Percentiles rank a stretch among this genome's conserved stretches.
phyloP scores from a whole-genome alignment of 2,797 vertebrate genomes.

The Amblyopsis hoosieri region DNA sequence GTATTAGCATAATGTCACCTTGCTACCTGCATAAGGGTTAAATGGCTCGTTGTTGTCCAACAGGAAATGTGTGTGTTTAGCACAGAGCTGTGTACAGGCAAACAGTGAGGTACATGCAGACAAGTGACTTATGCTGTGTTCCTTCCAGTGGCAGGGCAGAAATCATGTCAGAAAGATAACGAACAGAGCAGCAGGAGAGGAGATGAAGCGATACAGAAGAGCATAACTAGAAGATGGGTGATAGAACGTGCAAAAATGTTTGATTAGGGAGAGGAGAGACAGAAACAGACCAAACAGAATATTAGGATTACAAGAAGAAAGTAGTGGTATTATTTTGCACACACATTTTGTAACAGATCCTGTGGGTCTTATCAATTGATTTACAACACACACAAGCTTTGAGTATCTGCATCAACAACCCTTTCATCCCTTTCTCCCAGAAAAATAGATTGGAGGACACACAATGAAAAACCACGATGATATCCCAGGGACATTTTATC shows the following conservation, averaged over 20 bases:
- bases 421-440: too few species aligned
- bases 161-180: conserved; percentile 46
- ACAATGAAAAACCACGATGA: too few species aligned
- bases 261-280: conserved; percentile 27
- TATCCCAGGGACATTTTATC: too few species aligned
- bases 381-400: too few species aligned
- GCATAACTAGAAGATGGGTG: conserved; percentile 25
- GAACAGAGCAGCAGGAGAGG: conserved; percentile 47
- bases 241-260: conserved; percentile 40
- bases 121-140: neutral
- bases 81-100: neutral
- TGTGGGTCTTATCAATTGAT: too few species aligned
- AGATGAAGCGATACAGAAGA: conserved; percentile 45
- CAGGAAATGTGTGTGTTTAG: too few species aligned
- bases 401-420: too few species aligned
- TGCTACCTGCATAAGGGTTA: too few species aligned
- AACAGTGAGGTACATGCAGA: neutral
- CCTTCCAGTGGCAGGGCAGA: conserved; percentile 48
- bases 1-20: too few species aligned
- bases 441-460: too few species aligned
- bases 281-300: neutral
- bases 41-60: too few species aligned
- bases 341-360: neutral
- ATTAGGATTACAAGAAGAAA: too few species aligned
- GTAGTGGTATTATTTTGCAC: neutral